Evolutionary conservation across 2,888 invertebrate genomes (phyloP).

Genomic region (Cosmopolites sordidus): DNA sequence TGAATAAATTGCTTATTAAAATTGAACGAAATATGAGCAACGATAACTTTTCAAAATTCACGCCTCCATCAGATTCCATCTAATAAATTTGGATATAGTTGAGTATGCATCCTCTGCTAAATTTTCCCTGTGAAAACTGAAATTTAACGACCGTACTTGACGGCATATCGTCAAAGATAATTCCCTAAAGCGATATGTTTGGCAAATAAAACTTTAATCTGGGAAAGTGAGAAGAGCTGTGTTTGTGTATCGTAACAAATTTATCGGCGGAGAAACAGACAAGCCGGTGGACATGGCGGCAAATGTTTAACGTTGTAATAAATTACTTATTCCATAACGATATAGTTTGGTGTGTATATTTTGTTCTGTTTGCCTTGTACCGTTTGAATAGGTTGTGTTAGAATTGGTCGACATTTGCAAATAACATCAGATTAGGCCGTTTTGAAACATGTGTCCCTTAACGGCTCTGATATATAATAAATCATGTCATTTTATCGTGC

Average conservation of each 20-base stretch:
- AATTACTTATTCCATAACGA: conserved; percentile 2
- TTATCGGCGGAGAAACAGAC: conserved; percentile 1
- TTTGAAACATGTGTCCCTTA: no score
- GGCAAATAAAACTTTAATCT: conserved; percentile 1
- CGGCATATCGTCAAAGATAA: background rate
- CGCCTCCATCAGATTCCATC: no score
- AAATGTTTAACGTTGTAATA: conserved; percentile 1
- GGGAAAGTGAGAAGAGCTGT: background rate
- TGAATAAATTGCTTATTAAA: no score
- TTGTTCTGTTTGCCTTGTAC: background rate
- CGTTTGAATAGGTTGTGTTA: background rate
- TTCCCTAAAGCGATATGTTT: background rate
- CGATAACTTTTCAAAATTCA: no score
- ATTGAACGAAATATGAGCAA: no score
- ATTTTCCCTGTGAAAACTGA: background rate
- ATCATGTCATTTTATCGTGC: no score
- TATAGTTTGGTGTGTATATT: background rate
- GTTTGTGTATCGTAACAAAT: conserved; percentile 1
- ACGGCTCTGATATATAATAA: no score
- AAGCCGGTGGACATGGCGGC: background rate
- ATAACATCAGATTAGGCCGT: no score
- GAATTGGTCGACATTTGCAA: conserved; percentile 3
- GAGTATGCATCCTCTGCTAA: no score
- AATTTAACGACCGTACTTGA: background rate
- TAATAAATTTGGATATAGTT: no score